Evolutionary conservation across 2,797 vertebrate species (phyloP).

Genomic region (Enteromius fasciolatus): DNA sequence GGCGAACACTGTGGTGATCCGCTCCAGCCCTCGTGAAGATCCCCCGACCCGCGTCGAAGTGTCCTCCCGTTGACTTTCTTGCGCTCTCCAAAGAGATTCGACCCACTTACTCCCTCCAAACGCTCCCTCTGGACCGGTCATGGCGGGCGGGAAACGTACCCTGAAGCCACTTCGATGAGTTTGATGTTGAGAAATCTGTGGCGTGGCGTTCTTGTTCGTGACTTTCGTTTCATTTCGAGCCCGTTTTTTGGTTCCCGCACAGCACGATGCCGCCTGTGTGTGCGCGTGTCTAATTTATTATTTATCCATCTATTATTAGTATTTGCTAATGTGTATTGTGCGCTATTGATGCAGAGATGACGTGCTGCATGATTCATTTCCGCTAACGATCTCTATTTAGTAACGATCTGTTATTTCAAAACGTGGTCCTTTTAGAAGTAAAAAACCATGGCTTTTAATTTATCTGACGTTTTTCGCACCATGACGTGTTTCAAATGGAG

Average conservation of each 20-base stretch:
- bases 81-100: conserved; percentile 20
- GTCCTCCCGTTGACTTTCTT: conserved; percentile 7
- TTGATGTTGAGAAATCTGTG: conserved; percentile 76
- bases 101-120: background rate
- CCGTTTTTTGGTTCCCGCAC: conserved; percentile 68
- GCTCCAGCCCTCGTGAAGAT: background rate
- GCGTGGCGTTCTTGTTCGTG: conserved; percentile 78
- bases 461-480: conserved; percentile 74
- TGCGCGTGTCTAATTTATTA: conserved; percentile 77
- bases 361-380: conserved; percentile 82
- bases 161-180: conserved; percentile 38
- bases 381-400: conserved; percentile 64
- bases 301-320: conserved; percentile 78
- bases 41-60: background rate
- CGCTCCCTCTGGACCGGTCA: conserved; percentile 1
- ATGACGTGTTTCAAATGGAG: conserved; percentile 70
- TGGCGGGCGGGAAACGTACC: background rate
- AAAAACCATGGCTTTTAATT: conserved; percentile 66
- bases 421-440: conserved; percentile 68
- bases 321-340: conserved; percentile 82
- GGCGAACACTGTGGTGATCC: conserved; percentile 46
- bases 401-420: conserved; percentile 74
- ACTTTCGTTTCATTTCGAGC: conserved; percentile 54
- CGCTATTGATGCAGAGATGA: conserved; percentile 75
- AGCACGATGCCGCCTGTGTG: conserved; percentile 67